Evolutionary conservation across 1,140 invertebrate genomes (phyloP).

Genomic region (Homarus americanus): DNA sequence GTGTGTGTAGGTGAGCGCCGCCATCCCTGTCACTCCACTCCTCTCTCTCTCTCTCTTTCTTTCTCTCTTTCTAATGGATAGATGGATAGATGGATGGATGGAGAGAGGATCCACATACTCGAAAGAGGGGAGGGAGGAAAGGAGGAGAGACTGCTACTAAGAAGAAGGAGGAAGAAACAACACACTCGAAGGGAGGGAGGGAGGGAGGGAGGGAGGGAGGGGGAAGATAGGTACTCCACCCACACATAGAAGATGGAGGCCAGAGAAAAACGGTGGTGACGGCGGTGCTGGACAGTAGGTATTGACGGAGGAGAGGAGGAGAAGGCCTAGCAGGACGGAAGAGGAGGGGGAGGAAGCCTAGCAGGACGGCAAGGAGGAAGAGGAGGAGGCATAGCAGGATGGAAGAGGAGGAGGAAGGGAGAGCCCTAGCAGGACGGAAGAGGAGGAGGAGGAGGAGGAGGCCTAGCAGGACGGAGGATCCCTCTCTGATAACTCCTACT

Average conservation of each 20-base stretch:
- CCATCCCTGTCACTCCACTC: too few relatives aligned
- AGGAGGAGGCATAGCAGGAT: background rate
- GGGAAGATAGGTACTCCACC: background rate
- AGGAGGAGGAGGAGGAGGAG: background rate
- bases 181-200: too few relatives aligned
- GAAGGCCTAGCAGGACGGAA: too few relatives aligned
- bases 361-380: background rate
- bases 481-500: too few relatives aligned
- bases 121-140: background rate
- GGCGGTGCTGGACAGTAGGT: background rate
- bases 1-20: too few relatives aligned
- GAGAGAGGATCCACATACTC: too few relatives aligned
- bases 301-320: background rate
- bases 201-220: background rate
- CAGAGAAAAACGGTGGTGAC: background rate
- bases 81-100: too few relatives aligned
- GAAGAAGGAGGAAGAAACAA: background rate
- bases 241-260: background rate
- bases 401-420: background rate
- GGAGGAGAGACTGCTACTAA: background rate
- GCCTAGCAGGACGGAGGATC: too few relatives aligned
- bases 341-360: background rate
- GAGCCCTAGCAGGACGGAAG: background rate
- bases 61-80: too few relatives aligned
- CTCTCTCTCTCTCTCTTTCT: too few relatives aligned